Evolutionary conservation across 1,140 invertebrate genomes (phyloP), one percentile per base, ranked within the genome.

Genomic region (Drosophila sechellia): DNA sequence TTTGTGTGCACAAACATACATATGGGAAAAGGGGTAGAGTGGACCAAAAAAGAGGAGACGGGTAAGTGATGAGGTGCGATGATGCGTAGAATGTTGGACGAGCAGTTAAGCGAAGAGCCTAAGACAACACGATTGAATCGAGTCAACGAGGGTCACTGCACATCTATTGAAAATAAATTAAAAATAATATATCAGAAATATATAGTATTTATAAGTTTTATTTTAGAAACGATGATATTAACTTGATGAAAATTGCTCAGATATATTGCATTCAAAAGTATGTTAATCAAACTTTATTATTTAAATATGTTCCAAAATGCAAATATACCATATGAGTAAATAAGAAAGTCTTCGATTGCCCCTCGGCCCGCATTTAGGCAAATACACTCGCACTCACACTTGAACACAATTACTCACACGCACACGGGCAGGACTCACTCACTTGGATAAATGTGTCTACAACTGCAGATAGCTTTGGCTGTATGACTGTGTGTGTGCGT

Each of bases 391-490:
- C 53, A 53, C 37, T 35, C 40, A 52, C 55, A 55, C 53, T 8
- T 13, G 25, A n/a, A 35, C 39, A 46, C 34, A 57, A 46, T 15
- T 39, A 60, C 37, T 42, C 43, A 46, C 22, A 46, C 25, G 31
- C 49, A 50, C 49, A 56, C 53, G 57, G 58, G 37, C 66, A 48
- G 50, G 60, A 74, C 63, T 65, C 77, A 81, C 68, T 84, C 81
- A 84, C 81, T 84, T 85, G 81, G 66, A 86, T 86, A 85, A 85
- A 85, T 85, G 79, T 80, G 81, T 85, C 71, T 86, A 77, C 60
- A 70, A 68, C 71, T 80, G 60, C 61, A 68, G 57, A 68, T 53
- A 69, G 39, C 42, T 56, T 39, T 37, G 20, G 6, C 10, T 50
- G 11, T 64, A 13, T 43, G 5, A 34, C 2, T 39, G 42, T 22